Evolutionary conservation across 2,888 invertebrate species (phyloP).

Genomic region (Cantharis nigra): DNA sequence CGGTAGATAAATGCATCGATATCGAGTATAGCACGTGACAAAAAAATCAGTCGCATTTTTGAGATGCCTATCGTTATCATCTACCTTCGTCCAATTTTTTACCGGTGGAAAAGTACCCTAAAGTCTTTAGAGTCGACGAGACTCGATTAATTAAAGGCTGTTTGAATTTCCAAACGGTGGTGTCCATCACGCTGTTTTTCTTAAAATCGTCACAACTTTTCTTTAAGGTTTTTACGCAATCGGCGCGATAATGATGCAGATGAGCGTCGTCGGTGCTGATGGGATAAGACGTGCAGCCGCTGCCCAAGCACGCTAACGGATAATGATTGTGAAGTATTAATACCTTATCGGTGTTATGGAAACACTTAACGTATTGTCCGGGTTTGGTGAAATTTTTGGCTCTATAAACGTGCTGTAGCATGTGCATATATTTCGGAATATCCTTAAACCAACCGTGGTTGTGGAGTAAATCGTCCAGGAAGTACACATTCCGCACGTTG

Average conservation of each 20-base stretch:
- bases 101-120: conserved; percentile 65
- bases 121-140: conserved; percentile 66
- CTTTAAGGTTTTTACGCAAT: conserved; percentile 82
- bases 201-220: conserved; percentile 78
- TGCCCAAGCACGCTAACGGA: conserved; percentile 59
- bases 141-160: conserved; percentile 70
- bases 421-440: conserved; percentile 78
- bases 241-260: conserved; percentile 87
- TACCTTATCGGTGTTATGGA: conserved; percentile 84
- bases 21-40: background rate
- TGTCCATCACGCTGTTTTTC: conserved; percentile 75
- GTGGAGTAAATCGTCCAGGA: conserved; percentile 84
- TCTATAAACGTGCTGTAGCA: conserved; percentile 85
- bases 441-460: conserved; percentile 80
- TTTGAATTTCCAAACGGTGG: conserved; percentile 81
- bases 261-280: conserved; percentile 79
- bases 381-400: conserved; percentile 86
- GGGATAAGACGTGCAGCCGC: conserved; percentile 76
- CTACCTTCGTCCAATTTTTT: conserved; percentile 19
- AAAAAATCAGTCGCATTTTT: background rate
- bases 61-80: background rate
- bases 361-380: conserved; percentile 86
- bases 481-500: conserved; percentile 91
- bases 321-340: conserved; percentile 87
- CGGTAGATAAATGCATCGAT: background rate